Base-by-base conservation (phyloP, 2,888 invertebrate species). In the Syrphus vitripennis region DNA sequence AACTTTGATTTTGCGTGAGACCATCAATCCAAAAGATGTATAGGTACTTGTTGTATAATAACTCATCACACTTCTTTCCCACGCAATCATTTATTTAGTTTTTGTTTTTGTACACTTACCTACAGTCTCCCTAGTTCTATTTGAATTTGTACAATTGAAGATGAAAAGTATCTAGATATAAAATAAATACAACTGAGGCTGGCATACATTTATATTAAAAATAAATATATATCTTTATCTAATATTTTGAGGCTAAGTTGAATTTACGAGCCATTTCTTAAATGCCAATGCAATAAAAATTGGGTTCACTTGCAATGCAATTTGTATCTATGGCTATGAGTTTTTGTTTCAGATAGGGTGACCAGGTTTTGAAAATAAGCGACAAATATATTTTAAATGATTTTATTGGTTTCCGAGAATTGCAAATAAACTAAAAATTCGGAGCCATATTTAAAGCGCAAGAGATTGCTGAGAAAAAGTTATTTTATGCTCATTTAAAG, bases 221-320 rank as follows among this genome's bases (percentile, higher is more conserved):
- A 10, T 10, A 37, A 53, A 9, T 3, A 37, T 67, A n/a, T n/a
- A n/a, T n/a, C n/a, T n/a, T n/a, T n/a, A n/a, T 59, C 45, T n/a
- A n/a, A n/a, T n/a, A n/a, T n/a, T 69, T 63, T 40, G 55, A 14
- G 40, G 40, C n/a, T 50, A n/a, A 76, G 34, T 9, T 53, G 45
- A 76, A 55, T 40, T 61, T 67, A 80, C 48, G 61, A 80, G 57
- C 29, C 55, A 69, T 40, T 19, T 42, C n/a, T 26, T 29, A 75
- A 79, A 79, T 65, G 70, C 55, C 70, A 79, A 70, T 83, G 29
- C 83, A 75, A 74, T 78, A 34, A 9, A 48, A 71, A 65, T 71
- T 65, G 65, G 79, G 21, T 65, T 48, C 69, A 48, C 69, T 79
- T 61, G 63, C 61, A 63, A 40, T 65, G 74, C 83, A 65, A 75